Evolutionary conservation across 2,797 vertebrate genomes (phyloP), one percentile per base, ranked within the genome.

Genomic region (Takifugu ocellatus): DNA sequence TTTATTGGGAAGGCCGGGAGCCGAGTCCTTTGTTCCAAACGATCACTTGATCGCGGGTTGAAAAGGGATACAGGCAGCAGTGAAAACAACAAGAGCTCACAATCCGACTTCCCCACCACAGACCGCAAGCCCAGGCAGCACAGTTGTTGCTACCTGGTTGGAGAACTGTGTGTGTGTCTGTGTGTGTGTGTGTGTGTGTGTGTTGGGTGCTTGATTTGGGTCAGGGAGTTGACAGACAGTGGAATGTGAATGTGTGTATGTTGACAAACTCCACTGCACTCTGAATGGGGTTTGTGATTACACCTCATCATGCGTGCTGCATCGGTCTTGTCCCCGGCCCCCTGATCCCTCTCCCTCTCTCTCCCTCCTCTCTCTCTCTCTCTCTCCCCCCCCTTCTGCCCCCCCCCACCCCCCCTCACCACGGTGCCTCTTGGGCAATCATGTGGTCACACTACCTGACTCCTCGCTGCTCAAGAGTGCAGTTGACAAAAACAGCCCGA

Each of bases 361-460:
- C 51, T n/a, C n/a, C 14, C 26, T 24, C 26, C 26, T 24, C 26
- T 44, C 51, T 15, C 27, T 33, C 46, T 31, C 45, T 56, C 27
- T 45, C 51, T n/a, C n/a, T n/a, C 55, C 31, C 45, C 29, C 0
- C 72, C 59, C 46, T 14, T 55, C 33, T 65, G 29, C 56, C 26
- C 67, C 31, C 57, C 56, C 26, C 57, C 56, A 25, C 63, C 27
- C 59, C 29, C 67, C 70, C 84, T 81, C 82, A 82, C 84, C 77
- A 65, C 76, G 49, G 65, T 86, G 88, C 86, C 90, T 91, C 86
- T 79, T 64, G 86, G 90, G 87, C 88, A 89, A 89, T 91, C 90
- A 87, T 89, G 88, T 88, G 88, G 90, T 92, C 89, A 91, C 90
- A 90, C 88, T 91, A 89, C 87, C 89, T 91, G 89, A 90, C 90